Percentiles rank a stretch among this genome's conserved stretches.
phyloP scores from a whole-genome alignment of 2,113 vertebrate species.

The Syngnathus typhle region DNA sequence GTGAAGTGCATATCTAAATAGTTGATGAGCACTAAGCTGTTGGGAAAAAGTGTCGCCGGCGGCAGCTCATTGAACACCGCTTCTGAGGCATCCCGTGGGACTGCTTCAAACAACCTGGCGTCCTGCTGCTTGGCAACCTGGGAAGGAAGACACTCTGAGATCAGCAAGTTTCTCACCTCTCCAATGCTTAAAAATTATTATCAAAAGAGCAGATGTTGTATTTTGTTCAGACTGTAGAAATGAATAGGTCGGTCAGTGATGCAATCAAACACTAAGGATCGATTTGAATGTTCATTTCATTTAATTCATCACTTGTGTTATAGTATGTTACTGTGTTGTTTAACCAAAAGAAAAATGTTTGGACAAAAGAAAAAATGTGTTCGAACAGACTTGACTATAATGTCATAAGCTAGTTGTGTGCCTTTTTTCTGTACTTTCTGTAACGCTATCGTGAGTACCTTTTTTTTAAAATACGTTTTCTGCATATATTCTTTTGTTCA shows the following conservation, averaged over 20 bases:
- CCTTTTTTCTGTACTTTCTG: too few species aligned
- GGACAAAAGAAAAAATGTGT: too few species aligned
- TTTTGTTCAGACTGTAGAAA: neutral
- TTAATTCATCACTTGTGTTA: too few species aligned
- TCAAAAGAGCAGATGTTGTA: slow-evolving; percentile 38
- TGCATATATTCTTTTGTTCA: too few species aligned
- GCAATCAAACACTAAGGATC: too few species aligned
- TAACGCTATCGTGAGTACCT: too few species aligned
- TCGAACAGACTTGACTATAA: too few species aligned
- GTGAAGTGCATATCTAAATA: slow-evolving; percentile 69
- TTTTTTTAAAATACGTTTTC: too few species aligned
- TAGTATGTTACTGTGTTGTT: too few species aligned
- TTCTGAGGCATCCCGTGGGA: slow-evolving; percentile 58
- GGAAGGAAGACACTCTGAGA: slow-evolving; percentile 46
- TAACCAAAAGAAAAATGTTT: too few species aligned
- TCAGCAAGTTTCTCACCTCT: slow-evolving; percentile 48
- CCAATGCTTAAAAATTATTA: slow-evolving; percentile 47
- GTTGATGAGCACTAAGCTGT: slow-evolving; percentile 70
- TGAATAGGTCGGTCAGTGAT: neutral
- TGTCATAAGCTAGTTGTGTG: too few species aligned
- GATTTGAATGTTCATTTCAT: too few species aligned
- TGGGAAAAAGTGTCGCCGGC: slow-evolving; percentile 56
- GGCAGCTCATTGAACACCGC: slow-evolving; percentile 51
- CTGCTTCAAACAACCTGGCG: slow-evolving; percentile 60
- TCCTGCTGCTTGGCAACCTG: slow-evolving; percentile 50